These are phyloP conservation scores for Eurypyga helias DNA, from an alignment of 2,113 vertebrate genomes.

Conservation along the genomic window DNA sequence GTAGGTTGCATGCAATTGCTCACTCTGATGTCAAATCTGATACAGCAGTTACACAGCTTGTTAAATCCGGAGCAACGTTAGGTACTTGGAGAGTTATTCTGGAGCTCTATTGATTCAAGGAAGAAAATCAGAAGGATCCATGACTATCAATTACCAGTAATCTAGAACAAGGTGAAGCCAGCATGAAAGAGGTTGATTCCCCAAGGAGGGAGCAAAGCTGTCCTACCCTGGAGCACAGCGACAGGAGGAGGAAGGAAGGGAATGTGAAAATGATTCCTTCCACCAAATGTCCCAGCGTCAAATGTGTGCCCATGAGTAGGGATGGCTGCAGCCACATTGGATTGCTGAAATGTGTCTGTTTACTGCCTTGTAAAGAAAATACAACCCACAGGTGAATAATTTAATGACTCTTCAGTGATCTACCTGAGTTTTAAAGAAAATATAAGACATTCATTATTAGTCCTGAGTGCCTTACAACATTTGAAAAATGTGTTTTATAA, in stretches of 20 bases:
- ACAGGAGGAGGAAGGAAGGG: background rate
- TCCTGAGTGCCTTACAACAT: background rate
- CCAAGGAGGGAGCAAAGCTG: rapidly evolving
- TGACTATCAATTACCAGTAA: background rate
- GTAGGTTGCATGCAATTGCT: background rate
- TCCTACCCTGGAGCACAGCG: background rate
- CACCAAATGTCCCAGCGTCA: rapidly evolving
- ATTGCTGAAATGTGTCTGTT: background rate
- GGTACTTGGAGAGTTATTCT: background rate
- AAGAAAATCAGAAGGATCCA: background rate
- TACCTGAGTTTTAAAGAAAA: background rate
- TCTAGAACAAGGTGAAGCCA: background rate
- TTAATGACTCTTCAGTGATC: background rate
- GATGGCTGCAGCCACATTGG: background rate
- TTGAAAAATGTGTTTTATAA: background rate
- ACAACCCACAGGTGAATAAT: background rate
- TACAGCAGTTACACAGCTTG: background rate
- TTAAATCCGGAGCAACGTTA: background rate
- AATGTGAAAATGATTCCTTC: background rate
- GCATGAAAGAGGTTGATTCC: background rate
- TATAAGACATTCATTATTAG: background rate
- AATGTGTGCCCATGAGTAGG: rapidly evolving
- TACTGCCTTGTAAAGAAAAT: background rate
- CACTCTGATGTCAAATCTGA: background rate
- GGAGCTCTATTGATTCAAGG: background rate